Base-by-base conservation (phyloP, 1,140 invertebrate genomes). In the Drosophila subpulchrella region DNA sequence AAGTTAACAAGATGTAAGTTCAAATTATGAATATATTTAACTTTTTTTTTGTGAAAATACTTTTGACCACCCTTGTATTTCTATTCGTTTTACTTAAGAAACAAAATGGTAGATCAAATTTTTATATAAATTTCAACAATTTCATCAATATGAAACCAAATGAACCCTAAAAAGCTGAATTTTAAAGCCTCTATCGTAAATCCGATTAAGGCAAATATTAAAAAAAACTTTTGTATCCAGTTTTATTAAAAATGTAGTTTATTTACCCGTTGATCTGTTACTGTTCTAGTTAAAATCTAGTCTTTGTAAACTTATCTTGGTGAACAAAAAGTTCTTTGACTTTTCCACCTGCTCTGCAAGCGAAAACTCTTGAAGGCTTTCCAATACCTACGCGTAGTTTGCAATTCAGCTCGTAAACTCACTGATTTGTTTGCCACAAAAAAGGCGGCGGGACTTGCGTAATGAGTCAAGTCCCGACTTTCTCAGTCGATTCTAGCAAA, bases 321-420 rank as follows among this genome's bases (percentile, higher is more conserved):
- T 30, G 38, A 24, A 48, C 17, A 47, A 15, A 68, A 68, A 71
- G 51, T 71, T 46, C 36, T n/a, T 47, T 11, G 48, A 10, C 67
- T 56, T 36, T 27, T 39, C 48, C 48, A 53, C 53, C 60, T 75
- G 47, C 47, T 65, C 48, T 20, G 34, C 41, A 51, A 57, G 73
- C 50, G 53, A 57, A 53, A 53, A 53, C 44, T 47, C 55, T 51
- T 30, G 38, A 62, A 55, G 62, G 59, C 71, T 57, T 62, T 44
- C 46, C 36, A 41, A 44, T 71, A 46, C 46, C 32, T 48, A 55
- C 51, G 20, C 44, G 39, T 42, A 76, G 72, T 79, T 81, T 80
- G 81, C 77, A 84, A 65, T 80, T 84, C 81, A 77, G 55, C 72
- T 85, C 73, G 81, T 84, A 85, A 85, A 77, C 72, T 74, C 68